Base-by-base conservation (phyloP, 2,888 invertebrate genomes). In the Hyposoter dolosus region DNA sequence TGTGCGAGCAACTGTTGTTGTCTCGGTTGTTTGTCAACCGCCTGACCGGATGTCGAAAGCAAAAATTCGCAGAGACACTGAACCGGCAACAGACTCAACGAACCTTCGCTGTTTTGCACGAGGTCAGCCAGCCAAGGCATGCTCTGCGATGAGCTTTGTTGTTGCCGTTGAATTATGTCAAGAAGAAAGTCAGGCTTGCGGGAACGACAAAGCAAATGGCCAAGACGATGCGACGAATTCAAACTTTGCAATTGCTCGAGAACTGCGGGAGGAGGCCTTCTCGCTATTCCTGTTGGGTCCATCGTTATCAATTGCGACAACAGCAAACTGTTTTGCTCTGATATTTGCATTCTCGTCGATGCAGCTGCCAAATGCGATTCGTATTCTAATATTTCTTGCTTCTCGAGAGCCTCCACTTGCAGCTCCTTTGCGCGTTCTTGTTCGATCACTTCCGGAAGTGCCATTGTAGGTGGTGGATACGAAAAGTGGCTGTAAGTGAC, bases 71-170 rank as follows among this genome's bases (percentile, higher is more conserved):
- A 99, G 72, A 99, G 95, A 93, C 99, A 99, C 92, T 99, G 99
- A n/a, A 99, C 98, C 0, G 99, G 99, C 28, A 99, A 95, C 90
- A 98, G 98, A 91, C 98, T 96, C 56, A 97, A 95, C 23, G 98
- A 97, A 0, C 98, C 97, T 92, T 98, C 98, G 88, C 98, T 98
- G 90, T 97, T 98, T 90, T 98, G 97, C 17, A 99, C 98, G 85
- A 99, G 95, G 93, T 99, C 98, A 10, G 98, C 98, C 86, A 99
- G 95, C 99, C 99, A 99, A 4, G 99, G 99, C 98, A 99, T 98
- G 60, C 99, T 98, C 89, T 98, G 97, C 0, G 98, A 97, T 10
- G 98, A 97, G 88, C 98, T 98, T 93, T 97, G 97, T 68, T 94
- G 94, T 91, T 96, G 96, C 32, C 98, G 94, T 90, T 98, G 98